These are phyloP conservation scores for Diarsia mendica DNA, from an alignment of 2,888 invertebrate species.

Conservation along the genomic window DNA sequence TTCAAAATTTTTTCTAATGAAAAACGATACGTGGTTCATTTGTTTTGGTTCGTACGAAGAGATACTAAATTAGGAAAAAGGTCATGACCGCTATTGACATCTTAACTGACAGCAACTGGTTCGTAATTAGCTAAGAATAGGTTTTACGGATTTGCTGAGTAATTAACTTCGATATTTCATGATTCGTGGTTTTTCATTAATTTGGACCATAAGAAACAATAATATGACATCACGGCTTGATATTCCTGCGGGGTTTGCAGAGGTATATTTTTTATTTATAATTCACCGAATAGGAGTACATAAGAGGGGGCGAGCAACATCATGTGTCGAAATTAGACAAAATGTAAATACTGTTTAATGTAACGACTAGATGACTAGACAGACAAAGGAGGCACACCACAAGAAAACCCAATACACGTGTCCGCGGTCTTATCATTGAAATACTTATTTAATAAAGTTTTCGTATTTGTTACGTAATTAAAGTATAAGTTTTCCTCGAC, in stretches of 20 bases:
- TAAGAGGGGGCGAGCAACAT: neutral
- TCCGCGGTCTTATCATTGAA: neutral
- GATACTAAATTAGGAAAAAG: too few species aligned
- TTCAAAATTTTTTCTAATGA: too few species aligned
- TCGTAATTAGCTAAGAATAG: conserved; percentile 1
- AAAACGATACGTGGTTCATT: too few species aligned
- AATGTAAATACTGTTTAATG: too few species aligned
- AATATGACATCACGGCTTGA: neutral
- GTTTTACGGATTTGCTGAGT: neutral
- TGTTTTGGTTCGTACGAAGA: too few species aligned
- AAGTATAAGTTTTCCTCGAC: too few species aligned
- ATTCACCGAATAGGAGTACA: neutral
- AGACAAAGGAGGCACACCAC: neutral
- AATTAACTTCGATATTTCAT: conserved; percentile 14
- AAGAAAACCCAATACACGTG: neutral
- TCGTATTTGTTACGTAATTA: too few species aligned
- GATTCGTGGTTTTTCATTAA: neutral
- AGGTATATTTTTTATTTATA: neutral
- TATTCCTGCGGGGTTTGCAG: neutral
- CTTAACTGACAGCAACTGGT: neutral
- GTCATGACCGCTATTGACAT: too few species aligned
- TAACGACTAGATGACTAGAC: too few species aligned
- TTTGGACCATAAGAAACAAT: neutral
- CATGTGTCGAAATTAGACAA: too few species aligned
- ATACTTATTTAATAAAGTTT: too few species aligned